Conservation (phyloP, 2,797 vertebrate genomes). For the Pipistrellus nathusii region DNA sequence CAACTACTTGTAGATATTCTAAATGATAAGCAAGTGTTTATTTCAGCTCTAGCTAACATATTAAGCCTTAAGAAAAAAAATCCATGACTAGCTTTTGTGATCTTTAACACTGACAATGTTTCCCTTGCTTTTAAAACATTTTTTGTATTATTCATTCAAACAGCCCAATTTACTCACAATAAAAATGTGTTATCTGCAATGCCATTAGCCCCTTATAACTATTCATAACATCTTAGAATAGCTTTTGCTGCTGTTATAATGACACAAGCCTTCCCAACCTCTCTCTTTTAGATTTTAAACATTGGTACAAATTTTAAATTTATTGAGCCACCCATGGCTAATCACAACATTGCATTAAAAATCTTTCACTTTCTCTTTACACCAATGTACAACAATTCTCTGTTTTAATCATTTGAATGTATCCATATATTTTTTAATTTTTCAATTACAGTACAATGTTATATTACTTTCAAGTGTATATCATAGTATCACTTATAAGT, state of each 20-base stretch:
- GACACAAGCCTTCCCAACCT: background rate
- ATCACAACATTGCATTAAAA: background rate
- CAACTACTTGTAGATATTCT: background rate
- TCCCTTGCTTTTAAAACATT: background rate
- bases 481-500: background rate
- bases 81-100: background rate
- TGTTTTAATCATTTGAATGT: background rate
- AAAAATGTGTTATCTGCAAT: background rate
- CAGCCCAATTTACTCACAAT: constrained; percentile 19
- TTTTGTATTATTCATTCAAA: background rate
- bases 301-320: background rate
- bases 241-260: background rate
- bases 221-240: background rate
- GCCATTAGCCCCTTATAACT: background rate
- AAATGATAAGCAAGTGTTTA: background rate
- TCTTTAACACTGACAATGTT: background rate
- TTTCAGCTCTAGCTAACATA: background rate
- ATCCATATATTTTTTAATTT: background rate
- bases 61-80: background rate
- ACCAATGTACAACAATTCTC: background rate
- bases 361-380: background rate
- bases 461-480: background rate
- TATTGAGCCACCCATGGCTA: background rate
- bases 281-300: constrained; percentile 11
- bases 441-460: background rate